These are phyloP conservation scores for Ascidia mentula DNA, from an alignment of 23 tunicate genomes.

Conservation along the genomic window DNA sequence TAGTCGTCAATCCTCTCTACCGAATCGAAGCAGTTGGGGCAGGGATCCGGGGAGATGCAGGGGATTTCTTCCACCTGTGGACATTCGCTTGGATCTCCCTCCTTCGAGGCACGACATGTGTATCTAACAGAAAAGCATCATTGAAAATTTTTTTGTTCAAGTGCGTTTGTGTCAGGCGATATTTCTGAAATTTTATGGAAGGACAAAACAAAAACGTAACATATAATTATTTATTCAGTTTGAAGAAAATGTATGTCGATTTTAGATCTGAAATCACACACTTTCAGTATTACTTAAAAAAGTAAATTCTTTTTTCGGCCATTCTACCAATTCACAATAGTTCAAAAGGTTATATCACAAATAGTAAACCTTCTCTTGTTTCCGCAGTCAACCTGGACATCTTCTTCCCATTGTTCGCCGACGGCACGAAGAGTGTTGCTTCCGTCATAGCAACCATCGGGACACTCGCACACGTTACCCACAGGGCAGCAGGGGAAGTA, in stretches of 20 bases:
- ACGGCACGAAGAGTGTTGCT: background rate
- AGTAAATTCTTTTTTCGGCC: too few species aligned
- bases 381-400: conserved; percentile 16
- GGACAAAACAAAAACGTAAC: too few species aligned
- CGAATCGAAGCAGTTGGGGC: conserved; percentile 10
- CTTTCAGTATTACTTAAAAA: too few species aligned
- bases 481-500: conserved; percentile 45
- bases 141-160: too few species aligned
- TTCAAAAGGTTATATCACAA: too few species aligned
- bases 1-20: conserved; percentile 20
- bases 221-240: too few species aligned
- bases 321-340: too few species aligned
- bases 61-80: conserved; percentile 27
- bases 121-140: background rate
- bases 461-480: conserved; percentile 32
- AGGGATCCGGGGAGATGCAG: conserved; percentile 14
- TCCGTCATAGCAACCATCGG: conserved; percentile 19
- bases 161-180: too few species aligned
- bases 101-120: conserved; percentile 23
- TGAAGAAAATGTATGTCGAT: too few species aligned
- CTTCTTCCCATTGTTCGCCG: conserved; percentile 38
- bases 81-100: conserved; percentile 1
- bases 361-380: conserved; percentile 22
- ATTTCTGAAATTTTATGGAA: too few species aligned
- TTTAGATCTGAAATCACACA: too few species aligned